These are phyloP conservation scores for Polylopha cassiicola DNA, from an alignment of 2,888 invertebrate genomes.

Conservation along the genomic window DNA sequence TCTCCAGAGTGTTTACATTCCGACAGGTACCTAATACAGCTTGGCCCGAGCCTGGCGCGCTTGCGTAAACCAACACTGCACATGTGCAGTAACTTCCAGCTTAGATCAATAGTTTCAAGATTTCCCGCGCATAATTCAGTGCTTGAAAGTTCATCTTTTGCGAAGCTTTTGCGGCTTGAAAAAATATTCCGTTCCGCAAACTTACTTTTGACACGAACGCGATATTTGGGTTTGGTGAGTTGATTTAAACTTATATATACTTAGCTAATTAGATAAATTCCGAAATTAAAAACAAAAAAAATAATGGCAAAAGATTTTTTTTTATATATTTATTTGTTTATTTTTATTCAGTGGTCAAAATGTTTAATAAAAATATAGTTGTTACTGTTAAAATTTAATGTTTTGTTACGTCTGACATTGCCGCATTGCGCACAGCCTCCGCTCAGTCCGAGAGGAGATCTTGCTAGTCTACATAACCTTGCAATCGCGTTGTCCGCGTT, in stretches of 20 bases:
- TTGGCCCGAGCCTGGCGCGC: conserved; percentile 28
- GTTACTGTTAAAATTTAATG: conserved; percentile 41
- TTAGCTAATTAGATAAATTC: no score
- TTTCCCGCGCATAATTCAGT: conserved; percentile 33
- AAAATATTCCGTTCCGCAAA: conserved; percentile 9
- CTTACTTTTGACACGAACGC: background rate
- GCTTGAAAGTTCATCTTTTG: conserved; percentile 23
- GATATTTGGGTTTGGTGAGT: conserved; percentile 6
- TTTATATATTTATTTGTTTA: no score
- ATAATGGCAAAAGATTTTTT: no score
- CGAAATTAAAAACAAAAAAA: no score
- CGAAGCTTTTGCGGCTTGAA: conserved; percentile 18
- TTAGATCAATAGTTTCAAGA: conserved; percentile 45
- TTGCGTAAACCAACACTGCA: conserved; percentile 31
- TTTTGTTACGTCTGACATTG: conserved; percentile 52
- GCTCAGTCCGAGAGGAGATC: conserved; percentile 66
- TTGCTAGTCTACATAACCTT: conserved; percentile 65
- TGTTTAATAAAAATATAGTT: no score
- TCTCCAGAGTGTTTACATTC: conserved; percentile 20
- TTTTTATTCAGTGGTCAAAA: no score
- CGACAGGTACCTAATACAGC: conserved; percentile 13
- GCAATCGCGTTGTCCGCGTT: conserved; percentile 35
- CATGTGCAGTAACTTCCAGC: conserved; percentile 33
- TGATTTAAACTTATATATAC: background rate
- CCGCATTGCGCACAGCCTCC: conserved; percentile 77